These are phyloP conservation scores for Adelges cooleyi DNA, from an alignment of 1,140 invertebrate genomes.

Conservation along the genomic window DNA sequence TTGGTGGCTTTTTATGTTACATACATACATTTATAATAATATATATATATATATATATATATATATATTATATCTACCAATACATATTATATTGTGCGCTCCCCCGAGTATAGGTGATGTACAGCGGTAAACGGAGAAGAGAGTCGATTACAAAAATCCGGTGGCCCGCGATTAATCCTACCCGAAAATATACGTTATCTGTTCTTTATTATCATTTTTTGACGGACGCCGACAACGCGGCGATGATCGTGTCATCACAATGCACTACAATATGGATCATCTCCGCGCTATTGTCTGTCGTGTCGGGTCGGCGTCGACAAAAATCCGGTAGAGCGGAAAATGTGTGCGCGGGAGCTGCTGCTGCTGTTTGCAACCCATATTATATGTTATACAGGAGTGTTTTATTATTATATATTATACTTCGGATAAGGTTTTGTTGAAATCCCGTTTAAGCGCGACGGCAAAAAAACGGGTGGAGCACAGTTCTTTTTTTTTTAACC, in stretches of 20 bases:
- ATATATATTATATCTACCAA: too few relatives aligned
- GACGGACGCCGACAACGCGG: slow-evolving; percentile 8
- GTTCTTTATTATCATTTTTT: background rate
- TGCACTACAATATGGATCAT: background rate
- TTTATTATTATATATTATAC: too few relatives aligned
- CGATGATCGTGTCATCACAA: background rate
- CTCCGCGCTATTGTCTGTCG: background rate
- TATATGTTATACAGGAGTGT: too few relatives aligned
- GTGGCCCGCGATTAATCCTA: slow-evolving; percentile 27
- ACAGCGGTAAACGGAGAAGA: background rate
- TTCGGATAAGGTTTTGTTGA: too few relatives aligned
- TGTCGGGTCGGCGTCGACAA: background rate
- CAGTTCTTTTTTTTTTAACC: too few relatives aligned
- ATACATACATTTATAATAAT: too few relatives aligned
- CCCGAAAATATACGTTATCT: slow-evolving; percentile 28
- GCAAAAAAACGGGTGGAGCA: too few relatives aligned
- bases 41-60: too few relatives aligned
- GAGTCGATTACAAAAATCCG: slow-evolving; percentile 29
- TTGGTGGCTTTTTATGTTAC: too few relatives aligned
- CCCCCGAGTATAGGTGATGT: background rate
- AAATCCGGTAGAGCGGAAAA: slow-evolving; percentile 21
- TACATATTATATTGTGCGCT: background rate
- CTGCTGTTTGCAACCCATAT: too few relatives aligned
- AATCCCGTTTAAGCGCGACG: too few relatives aligned
- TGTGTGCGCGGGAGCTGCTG: background rate